phyloP scores from a whole-genome alignment of 2,797 vertebrate genomes.

The Meda fulgida region DNA sequence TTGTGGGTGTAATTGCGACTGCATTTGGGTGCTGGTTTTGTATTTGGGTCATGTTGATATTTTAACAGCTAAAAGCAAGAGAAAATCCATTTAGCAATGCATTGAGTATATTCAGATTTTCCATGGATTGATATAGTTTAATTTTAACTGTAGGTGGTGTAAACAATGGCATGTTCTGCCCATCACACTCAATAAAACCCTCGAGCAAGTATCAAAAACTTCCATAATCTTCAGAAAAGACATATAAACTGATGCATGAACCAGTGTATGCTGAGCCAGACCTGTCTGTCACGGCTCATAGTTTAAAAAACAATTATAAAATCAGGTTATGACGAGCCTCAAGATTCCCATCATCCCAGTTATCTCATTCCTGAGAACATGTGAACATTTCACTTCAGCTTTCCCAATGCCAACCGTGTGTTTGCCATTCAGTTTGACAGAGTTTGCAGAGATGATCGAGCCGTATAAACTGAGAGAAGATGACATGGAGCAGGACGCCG shows the following conservation, averaged over 20 bases:
- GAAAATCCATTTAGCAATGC: neutral
- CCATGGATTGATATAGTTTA: too few relatives aligned
- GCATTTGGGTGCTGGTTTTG: neutral
- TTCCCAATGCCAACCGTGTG: neutral
- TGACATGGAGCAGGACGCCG: conserved; percentile 95
- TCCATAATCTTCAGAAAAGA: neutral
- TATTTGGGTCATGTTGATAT: neutral
- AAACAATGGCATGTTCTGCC: neutral
- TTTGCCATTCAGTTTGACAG: conserved; percentile 75
- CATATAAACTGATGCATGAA: neutral
- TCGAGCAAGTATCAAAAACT: neutral
- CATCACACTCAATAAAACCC: neutral
- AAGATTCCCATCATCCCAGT: neutral
- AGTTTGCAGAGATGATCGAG: conserved; percentile 95
- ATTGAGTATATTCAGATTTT: too few relatives aligned
- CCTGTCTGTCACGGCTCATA: neutral
- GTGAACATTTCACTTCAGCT: neutral
- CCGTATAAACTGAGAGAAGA: conserved; percentile 94
- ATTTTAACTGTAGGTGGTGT: too few relatives aligned
- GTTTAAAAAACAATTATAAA: neutral
- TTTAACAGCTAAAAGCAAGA: neutral
- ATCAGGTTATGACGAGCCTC: too few relatives aligned
- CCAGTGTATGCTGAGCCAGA: neutral
- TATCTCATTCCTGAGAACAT: neutral
- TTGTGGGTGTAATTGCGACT: neutral